Conservation (phyloP, 2,888 invertebrate genomes). For the Pammene aurita region DNA sequence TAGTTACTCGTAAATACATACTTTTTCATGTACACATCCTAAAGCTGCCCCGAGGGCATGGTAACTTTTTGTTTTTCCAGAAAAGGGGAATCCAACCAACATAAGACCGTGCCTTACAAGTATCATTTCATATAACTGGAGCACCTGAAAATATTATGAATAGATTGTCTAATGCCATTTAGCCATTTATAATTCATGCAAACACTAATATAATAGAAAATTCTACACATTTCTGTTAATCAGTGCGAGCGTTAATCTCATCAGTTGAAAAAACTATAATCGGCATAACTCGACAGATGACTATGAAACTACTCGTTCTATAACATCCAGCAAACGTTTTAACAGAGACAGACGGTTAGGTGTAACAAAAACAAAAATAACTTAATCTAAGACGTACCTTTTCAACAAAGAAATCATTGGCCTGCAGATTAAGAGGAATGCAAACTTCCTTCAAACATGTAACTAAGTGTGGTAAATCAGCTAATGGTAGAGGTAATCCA, state of each 20-base stretch:
- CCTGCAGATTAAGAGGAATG: conserved; percentile 89
- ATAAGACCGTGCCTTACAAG: conserved; percentile 96
- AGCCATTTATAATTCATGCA: neutral
- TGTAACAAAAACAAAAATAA: too few relatives aligned
- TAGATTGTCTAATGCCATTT: neutral
- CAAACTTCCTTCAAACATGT: conserved; percentile 84
- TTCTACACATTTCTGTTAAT: neutral
- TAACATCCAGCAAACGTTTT: too few relatives aligned
- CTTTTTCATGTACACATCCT: conserved; percentile 88
- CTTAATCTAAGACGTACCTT: conserved; percentile 80
- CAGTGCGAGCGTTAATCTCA: too few relatives aligned
- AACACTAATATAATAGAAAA: neutral
- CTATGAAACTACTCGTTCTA: too few relatives aligned
- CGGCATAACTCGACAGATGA: too few relatives aligned
- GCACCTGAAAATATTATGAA: conserved; percentile 60
- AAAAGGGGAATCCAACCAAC: conserved; percentile 95
- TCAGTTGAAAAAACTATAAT: too few relatives aligned
- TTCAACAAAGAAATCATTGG: conserved; percentile 92
- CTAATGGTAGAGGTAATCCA: conserved; percentile 89
- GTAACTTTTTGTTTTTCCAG: conserved; percentile 95
- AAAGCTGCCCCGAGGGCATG: conserved; percentile 91
- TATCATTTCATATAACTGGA: conserved; percentile 97
- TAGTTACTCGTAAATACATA: conserved; percentile 51
- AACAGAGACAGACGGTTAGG: too few relatives aligned
- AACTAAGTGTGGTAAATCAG: conserved; percentile 88